Evolutionary conservation across 2,888 invertebrate species (phyloP).

Genomic region (Ceramica pisi): DNA sequence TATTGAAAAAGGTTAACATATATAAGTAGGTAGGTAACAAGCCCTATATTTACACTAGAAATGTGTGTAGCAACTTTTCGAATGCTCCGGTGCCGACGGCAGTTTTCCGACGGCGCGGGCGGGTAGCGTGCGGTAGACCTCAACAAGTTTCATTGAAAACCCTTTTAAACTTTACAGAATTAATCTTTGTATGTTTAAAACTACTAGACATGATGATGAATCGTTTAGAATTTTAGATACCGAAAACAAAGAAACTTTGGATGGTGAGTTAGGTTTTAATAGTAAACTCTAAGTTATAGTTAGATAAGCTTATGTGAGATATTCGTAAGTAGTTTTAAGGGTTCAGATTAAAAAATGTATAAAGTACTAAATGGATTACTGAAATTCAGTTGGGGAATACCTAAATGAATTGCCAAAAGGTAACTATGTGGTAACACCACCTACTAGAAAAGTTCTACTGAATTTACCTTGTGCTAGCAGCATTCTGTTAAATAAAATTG

Average conservation of each 20-base stretch:
- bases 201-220: no score
- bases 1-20: background rate
- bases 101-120: conserved; percentile 50
- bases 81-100: conserved; percentile 49
- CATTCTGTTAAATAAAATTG: background rate
- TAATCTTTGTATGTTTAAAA: background rate
- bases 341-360: background rate
- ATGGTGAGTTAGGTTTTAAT: background rate
- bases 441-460: background rate
- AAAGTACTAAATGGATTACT: no score
- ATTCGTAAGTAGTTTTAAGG: no score
- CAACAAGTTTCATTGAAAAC: background rate
- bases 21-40: background rate
- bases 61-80: background rate
- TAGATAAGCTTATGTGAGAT: no score
- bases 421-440: background rate
- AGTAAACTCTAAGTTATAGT: background rate
- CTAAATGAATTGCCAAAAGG: no score
- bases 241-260: background rate
- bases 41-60: no score
- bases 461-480: background rate
- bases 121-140: background rate
- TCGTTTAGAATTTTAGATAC: background rate
- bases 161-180: no score
- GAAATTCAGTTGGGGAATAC: background rate